phyloP scores from a whole-genome alignment of 2,888 invertebrate genomes.

The Ophion obscuratus region DNA sequence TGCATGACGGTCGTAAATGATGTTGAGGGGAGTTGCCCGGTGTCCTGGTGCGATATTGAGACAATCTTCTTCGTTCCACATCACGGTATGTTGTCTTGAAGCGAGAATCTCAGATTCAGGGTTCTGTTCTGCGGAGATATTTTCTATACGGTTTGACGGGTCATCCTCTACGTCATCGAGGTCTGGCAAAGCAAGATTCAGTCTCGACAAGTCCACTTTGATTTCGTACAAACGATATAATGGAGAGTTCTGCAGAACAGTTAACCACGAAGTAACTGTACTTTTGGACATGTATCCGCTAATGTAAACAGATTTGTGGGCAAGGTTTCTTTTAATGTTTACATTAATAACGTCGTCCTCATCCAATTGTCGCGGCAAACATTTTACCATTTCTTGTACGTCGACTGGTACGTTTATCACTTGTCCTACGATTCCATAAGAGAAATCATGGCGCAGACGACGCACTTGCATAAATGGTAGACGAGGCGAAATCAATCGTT shows the following conservation, averaged over 20 bases:
- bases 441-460: constrained; percentile 71
- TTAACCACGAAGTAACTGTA: constrained; percentile 69
- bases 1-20: no score
- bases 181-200: constrained; percentile 1
- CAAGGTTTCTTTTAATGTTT: constrained; percentile 69
- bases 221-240: constrained; percentile 50
- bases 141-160: neutral
- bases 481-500: constrained; percentile 72
- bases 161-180: constrained; percentile 23
- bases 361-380: constrained; percentile 70
- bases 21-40: constrained; percentile 73
- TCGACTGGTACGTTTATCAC: constrained; percentile 74
- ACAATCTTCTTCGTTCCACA: constrained; percentile 63
- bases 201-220: neutral
- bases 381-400: constrained; percentile 71
- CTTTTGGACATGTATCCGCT: constrained; percentile 68
- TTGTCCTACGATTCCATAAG: constrained; percentile 72
- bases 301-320: constrained; percentile 71
- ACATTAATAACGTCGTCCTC: constrained; percentile 73
- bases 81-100: constrained; percentile 51
- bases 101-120: constrained; percentile 14
- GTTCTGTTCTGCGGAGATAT: constrained; percentile 36
- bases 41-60: constrained; percentile 64
- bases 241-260: constrained; percentile 63
- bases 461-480: constrained; percentile 73